Conservation (phyloP, 92 coral and sea anemone genomes). For the Palythoa grandiflora region DNA sequence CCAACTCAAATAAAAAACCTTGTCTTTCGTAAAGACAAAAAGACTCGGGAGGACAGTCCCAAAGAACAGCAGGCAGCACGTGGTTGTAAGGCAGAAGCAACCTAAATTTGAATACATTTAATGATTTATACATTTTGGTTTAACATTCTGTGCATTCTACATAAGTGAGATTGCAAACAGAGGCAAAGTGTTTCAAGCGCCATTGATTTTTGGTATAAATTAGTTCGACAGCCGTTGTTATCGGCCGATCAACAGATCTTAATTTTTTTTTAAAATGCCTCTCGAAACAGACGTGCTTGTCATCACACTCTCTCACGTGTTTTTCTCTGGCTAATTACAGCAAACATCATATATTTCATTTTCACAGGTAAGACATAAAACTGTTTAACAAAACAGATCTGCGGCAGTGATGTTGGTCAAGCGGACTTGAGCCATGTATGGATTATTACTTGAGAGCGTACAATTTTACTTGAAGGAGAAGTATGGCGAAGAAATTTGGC, state of each 20-base stretch:
- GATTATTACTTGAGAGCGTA: conserved; percentile 80
- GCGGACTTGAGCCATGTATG: conserved; percentile 63
- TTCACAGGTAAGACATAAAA: neutral
- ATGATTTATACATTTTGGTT: too few relatives aligned
- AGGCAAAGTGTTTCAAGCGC: too few relatives aligned
- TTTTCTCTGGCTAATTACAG: neutral
- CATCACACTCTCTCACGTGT: neutral
- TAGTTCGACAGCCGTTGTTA: conserved; percentile 10
- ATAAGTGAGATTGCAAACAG: too few relatives aligned
- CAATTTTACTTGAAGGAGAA: conserved; percentile 64
- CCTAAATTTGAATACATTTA: too few relatives aligned
- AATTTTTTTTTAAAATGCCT: neutral
- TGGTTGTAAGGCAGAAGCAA: too few relatives aligned
- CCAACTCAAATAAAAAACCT: too few relatives aligned
- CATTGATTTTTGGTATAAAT: too few relatives aligned
- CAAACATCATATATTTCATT: neutral
- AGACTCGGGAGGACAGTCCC: too few relatives aligned
- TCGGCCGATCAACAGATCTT: neutral
- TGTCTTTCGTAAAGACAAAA: too few relatives aligned
- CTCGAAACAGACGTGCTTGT: neutral
- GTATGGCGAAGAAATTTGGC: conserved; percentile 79
- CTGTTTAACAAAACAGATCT: neutral
- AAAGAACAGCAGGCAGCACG: too few relatives aligned
- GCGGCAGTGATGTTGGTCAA: neutral
- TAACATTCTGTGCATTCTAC: too few relatives aligned